Evolutionary conservation across 2,113 vertebrate species (phyloP), one percentile per base, ranked within the genome.

Genomic region (Mellivora capensis): DNA sequence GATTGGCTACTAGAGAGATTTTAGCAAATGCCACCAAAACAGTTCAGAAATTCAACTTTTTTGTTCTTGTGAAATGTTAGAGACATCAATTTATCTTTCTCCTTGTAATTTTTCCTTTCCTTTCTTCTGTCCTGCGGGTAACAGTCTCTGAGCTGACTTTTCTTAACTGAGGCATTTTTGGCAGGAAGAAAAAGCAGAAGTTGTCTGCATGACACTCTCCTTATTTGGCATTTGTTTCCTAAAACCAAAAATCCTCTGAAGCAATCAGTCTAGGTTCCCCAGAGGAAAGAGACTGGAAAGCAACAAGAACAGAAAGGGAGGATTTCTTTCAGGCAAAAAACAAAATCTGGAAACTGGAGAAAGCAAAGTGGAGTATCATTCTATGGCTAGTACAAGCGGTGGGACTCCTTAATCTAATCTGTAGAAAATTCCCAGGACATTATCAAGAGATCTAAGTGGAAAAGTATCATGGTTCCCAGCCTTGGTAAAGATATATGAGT

Each of bases 191-290:
- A 96, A 83, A 49, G 4, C 67, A 90, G 9, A 54, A 44, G 7
- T 31, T 62, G 42, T 61, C 71, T 83, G 23, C 29, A 27, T 34
- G 49, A 29, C 39, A 39, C 5, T 62, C 31, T 12, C 27, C 21
- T 85, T 81, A 69, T 80, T 76, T 76, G 37, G 3, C 5, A 86
- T 92, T 95, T 95, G 54, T 94, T 94, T 92, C 12, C 80, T 37
- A 27, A 94, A 87, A 52, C 37, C 31, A 80, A 52, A 52, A 88
- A 37, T 71, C 47, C 64, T 54, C 17, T 74, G 57, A 95, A 80
- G 10, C 2, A 37, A 57, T 79, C 10, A 25, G 6, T 77, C 21
- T 64, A 59, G 11, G 4, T 42, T 82, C 29, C 64, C 67, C 76
- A 11, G 17, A 94, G 69, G 44, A 87, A 76, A 80, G 67, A 87